Conservation (phyloP, 2,888 invertebrate genomes). For the Tenodera sinensis region DNA sequence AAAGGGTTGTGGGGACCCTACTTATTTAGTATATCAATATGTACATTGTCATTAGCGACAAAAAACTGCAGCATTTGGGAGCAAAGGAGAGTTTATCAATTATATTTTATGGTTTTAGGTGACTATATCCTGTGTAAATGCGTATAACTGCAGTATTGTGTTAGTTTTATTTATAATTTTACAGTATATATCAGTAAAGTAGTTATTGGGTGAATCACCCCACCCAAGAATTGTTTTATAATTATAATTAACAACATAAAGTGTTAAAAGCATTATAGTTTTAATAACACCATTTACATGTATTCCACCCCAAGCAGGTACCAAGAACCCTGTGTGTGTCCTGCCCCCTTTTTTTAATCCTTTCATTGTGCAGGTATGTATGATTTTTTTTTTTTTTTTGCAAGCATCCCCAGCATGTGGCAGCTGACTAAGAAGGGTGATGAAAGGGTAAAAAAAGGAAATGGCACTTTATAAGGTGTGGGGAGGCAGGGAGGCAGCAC, state of each 20-base stretch:
- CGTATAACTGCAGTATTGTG: too few species aligned
- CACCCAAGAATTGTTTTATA: too few species aligned
- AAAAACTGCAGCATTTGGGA: background rate
- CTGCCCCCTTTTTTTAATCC: background rate
- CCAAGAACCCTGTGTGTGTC: background rate
- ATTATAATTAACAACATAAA: too few species aligned
- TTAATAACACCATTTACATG: too few species aligned
- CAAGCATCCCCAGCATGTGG: background rate
- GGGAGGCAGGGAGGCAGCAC: background rate
- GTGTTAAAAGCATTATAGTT: too few species aligned
- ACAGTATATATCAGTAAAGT: too few species aligned
- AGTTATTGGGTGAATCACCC: too few species aligned
- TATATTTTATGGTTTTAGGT: too few species aligned
- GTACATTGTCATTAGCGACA: background rate
- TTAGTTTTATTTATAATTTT: too few species aligned
- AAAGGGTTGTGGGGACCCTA: slow-evolving; percentile 1
- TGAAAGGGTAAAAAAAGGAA: slow-evolving; percentile 14
- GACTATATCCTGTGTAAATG: too few species aligned
- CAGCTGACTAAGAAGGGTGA: slow-evolving; percentile 6
- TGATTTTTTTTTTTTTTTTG: slow-evolving; percentile 9
- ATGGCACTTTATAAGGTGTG: background rate
- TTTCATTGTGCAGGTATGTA: slow-evolving; percentile 9
- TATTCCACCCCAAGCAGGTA: background rate
- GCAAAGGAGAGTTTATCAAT: background rate
- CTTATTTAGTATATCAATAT: background rate